Evolutionary conservation across 2,797 vertebrate genomes (phyloP), one percentile per base, ranked within the genome.

Genomic region (Eurystomus glaucurus): DNA sequence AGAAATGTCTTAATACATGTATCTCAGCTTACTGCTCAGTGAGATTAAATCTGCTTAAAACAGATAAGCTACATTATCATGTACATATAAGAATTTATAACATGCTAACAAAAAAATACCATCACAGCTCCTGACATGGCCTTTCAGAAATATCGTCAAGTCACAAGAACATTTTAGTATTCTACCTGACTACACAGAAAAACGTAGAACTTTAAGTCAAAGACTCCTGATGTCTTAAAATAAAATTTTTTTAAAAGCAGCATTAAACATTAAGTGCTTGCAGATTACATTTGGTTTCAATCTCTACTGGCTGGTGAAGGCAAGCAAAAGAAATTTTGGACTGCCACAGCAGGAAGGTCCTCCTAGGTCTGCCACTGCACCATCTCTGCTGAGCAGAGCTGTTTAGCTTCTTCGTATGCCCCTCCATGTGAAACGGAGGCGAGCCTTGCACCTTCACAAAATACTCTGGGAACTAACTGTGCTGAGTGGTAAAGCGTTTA

Each of bases 181-280:
- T 87, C 43, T 57, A 14, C 19, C 28, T 78, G 35, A 52, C 31
- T 37, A 58, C 11, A 65, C 1, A 28, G 39, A 70, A 86, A 77
- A 41, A 7, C 5, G 41, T 0, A 58, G 29, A 88, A 48, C 33
- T 86, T 82, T 15, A 79, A 75, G 41, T 1, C 0, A 0, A 75
- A 65, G 19, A 22, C 8, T 65, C 71, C 39, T 52, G 14, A n/a
- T 4, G 17, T 25, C 37, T 75, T 70, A 50, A 21, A 54, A 20
- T 7, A 69, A 58, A 3, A 4, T 11, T 57, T 65, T 61, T 43
- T 58, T 8, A 6, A 62, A 88, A 65, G n/a, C 65, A 78, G 18
- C 18, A 79, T n/a, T 41, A 55, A 65, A 35, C 1, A 1, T 14
- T 29, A 61, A 39, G 8, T 0, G 1, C 6, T 60, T 46, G 22